Percentiles rank a stretch among this genome's conserved stretches.
Conservation (phyloP, 2,888 invertebrate genomes). For the Leucozona laternaria region DNA sequence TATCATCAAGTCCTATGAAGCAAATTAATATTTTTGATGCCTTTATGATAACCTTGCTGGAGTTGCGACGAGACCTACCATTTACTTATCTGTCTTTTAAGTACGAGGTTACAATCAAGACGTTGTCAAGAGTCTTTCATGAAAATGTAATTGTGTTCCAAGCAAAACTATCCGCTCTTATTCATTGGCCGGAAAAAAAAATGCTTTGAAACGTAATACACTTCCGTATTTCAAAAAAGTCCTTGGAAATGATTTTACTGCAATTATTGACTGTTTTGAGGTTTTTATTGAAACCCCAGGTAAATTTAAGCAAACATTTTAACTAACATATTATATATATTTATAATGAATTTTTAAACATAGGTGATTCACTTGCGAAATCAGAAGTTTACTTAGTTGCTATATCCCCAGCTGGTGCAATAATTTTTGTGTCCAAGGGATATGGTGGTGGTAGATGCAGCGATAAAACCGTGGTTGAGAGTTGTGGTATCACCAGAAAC, state of each 20-base stretch:
- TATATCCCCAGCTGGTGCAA: slow-evolving; percentile 12
- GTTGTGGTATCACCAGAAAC: slow-evolving; percentile 1
- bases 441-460: slow-evolving; percentile 6
- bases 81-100: slow-evolving; percentile 33
- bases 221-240: slow-evolving; percentile 8
- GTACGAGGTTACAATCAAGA: slow-evolving; percentile 5
- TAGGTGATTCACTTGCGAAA: neutral
- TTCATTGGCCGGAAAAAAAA: slow-evolving; percentile 29
- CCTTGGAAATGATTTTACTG: slow-evolving; percentile 2
- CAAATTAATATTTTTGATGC: slow-evolving; percentile 30
- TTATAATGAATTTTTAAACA: slow-evolving; percentile 4
- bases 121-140: slow-evolving; percentile 9
- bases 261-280: slow-evolving; percentile 29
- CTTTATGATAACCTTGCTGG: slow-evolving; percentile 14
- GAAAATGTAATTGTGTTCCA: slow-evolving; percentile 14
- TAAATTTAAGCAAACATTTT: neutral
- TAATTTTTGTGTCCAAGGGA: slow-evolving; percentile 36
- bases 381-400: slow-evolving; percentile 23
- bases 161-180: neutral
- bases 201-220: slow-evolving; percentile 1
- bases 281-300: slow-evolving; percentile 27
- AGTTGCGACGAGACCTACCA: slow-evolving; percentile 26
- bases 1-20: slow-evolving; percentile 13
- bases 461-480: slow-evolving; percentile 7
- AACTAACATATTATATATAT: neutral